phyloP scores from a whole-genome alignment of 1,140 invertebrate species.

The Microvelia longipes region DNA sequence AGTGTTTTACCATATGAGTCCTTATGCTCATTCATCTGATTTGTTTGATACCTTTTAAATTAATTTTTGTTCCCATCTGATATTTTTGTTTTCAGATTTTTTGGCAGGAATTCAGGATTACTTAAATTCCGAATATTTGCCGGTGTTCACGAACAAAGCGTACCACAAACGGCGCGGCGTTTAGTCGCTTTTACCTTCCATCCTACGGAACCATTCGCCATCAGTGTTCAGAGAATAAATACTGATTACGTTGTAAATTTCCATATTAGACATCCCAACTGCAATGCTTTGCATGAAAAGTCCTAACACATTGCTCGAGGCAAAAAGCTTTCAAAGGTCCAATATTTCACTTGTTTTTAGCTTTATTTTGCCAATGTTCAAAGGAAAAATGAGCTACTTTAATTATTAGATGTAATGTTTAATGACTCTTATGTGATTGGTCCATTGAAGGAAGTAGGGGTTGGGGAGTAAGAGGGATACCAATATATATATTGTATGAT shows the following conservation, averaged over 20 bases:
- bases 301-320: neutral
- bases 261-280: conserved; percentile 48
- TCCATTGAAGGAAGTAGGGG: too few species aligned
- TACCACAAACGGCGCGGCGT: conserved; percentile 44
- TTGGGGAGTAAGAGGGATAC: too few species aligned
- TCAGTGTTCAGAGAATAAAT: conserved; percentile 87
- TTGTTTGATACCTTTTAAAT: too few species aligned
- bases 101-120: conserved; percentile 71
- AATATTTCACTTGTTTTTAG: too few species aligned
- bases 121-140: conserved; percentile 80
- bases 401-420: too few species aligned
- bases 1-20: too few species aligned
- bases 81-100: conserved; percentile 53
- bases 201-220: conserved; percentile 87
- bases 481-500: too few species aligned
- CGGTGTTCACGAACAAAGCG: conserved; percentile 45
- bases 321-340: neutral
- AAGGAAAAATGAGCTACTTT: too few species aligned
- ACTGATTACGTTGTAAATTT: conserved; percentile 94
- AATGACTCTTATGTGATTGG: too few species aligned
- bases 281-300: neutral
- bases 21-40: too few species aligned
- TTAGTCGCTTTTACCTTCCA: conserved; percentile 97
- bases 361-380: too few species aligned
- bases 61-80: too few species aligned